Conservation (phyloP, 2,797 vertebrate species). For the Rhinatrema bivittatum region DNA sequence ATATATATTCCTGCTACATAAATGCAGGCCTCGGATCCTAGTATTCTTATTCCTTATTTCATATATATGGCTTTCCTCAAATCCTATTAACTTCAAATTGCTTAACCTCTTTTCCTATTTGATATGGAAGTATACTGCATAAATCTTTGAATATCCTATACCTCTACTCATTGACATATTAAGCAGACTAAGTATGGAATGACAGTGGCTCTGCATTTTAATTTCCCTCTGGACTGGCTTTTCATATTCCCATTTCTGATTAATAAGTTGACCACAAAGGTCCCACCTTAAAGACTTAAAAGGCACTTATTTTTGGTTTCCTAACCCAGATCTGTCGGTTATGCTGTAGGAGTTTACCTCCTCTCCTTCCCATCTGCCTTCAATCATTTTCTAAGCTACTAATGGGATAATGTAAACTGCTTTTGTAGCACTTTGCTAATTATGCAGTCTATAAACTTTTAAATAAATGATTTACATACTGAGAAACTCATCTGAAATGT, state of each 20-base stretch:
- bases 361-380: not conserved
- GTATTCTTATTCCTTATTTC: too few relatives aligned
- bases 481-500: too few relatives aligned
- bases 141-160: constrained; percentile 18
- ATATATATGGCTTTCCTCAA: constrained; percentile 11
- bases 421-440: too few relatives aligned
- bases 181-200: constrained; percentile 18
- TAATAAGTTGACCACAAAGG: constrained; percentile 25
- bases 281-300: constrained; percentile 18
- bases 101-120: constrained; percentile 15
- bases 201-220: constrained; percentile 9
- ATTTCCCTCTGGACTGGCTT: constrained; percentile 23
- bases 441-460: too few relatives aligned
- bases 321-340: constrained; percentile 29
- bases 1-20: too few relatives aligned
- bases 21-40: too few relatives aligned
- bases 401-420: too few relatives aligned
- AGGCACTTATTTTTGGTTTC: constrained; percentile 30
- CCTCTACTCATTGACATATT: constrained; percentile 4
- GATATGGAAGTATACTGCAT: constrained; percentile 18
- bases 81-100: constrained; percentile 25
- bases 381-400: not conserved
- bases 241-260: constrained; percentile 26
- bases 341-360: too few relatives aligned
- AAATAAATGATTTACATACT: too few relatives aligned